Evolutionary conservation across 37 sponge, comb jelly and placozoan species (phyloP).

Genomic region (Eunapius fragilis): DNA sequence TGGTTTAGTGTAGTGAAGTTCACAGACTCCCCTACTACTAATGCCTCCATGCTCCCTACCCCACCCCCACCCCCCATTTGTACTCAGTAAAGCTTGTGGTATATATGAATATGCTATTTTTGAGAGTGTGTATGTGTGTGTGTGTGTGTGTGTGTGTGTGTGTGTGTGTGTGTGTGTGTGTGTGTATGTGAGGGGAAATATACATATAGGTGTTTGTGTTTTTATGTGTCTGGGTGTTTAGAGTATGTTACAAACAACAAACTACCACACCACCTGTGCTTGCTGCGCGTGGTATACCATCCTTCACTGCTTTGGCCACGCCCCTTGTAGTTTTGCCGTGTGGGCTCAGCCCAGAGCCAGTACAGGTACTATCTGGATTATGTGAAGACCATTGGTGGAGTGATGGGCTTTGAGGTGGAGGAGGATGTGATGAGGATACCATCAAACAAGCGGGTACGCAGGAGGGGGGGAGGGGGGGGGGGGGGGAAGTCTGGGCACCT

Average conservation of each 20-base stretch:
- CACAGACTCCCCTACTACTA: too few species aligned
- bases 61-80: too few species aligned
- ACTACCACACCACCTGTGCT: too few species aligned
- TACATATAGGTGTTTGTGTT: not conserved
- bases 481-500: too few species aligned
- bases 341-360: constrained; percentile 49
- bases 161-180: constrained; percentile 11
- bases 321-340: constrained; percentile 64
- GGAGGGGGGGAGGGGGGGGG: too few species aligned
- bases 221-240: not conserved
- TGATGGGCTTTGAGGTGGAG: constrained; percentile 82
- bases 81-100: not conserved
- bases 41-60: too few species aligned
- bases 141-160: constrained; percentile 8
- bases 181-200: too few species aligned
- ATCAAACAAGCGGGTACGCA: constrained; percentile 89
- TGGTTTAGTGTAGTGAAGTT: too few species aligned
- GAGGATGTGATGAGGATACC: constrained; percentile 92
- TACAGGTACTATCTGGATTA: constrained; percentile 91
- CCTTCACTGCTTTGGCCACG: too few species aligned
- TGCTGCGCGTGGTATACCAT: too few species aligned
- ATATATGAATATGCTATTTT: not conserved
- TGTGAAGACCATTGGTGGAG: constrained; percentile 65
- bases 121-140: not conserved
- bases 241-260: too few species aligned